Percentiles rank a stretch among this genome's conserved stretches.
These are phyloP conservation scores for Nomada fabriciana DNA, from an alignment of 2,888 invertebrate species.

Conservation along the genomic window DNA sequence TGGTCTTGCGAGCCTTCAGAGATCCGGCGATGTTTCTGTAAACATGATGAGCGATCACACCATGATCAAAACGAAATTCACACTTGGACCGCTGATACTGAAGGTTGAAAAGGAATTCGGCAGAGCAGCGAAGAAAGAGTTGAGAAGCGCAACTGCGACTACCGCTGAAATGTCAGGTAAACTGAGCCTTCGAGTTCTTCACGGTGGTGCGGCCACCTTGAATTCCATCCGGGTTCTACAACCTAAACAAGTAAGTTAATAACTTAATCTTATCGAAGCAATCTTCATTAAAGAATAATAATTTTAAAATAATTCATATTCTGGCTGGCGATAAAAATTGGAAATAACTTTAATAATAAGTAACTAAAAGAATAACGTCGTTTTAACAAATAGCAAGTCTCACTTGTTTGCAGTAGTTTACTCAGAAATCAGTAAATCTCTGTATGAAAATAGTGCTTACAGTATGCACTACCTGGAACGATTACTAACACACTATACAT, in stretches of 20 bases:
- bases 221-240: conserved; percentile 94
- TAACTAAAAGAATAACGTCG: too few species aligned
- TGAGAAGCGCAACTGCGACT: conserved; percentile 94
- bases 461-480: neutral
- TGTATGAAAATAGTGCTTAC: neutral
- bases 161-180: conserved; percentile 94
- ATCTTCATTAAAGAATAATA: neutral
- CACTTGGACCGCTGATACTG: conserved; percentile 91
- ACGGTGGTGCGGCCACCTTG: conserved; percentile 92
- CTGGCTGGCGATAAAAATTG: too few species aligned
- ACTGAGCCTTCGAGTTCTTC: conserved; percentile 90
- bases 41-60: conserved; percentile 92
- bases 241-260: conserved; percentile 90
- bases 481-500: neutral
- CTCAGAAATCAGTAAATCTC: too few species aligned
- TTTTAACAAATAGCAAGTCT: too few species aligned
- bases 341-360: too few species aligned
- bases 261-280: neutral
- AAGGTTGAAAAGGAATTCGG: conserved; percentile 93
- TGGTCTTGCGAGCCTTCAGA: conserved; percentile 91
- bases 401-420: too few species aligned
- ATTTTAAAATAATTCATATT: neutral
- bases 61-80: conserved; percentile 93
- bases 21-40: conserved; percentile 92
- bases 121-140: conserved; percentile 91